Evolutionary conservation across 2,113 vertebrate species (phyloP), one percentile per base, ranked within the genome.

Genomic region (Australoheros scitulus): DNA sequence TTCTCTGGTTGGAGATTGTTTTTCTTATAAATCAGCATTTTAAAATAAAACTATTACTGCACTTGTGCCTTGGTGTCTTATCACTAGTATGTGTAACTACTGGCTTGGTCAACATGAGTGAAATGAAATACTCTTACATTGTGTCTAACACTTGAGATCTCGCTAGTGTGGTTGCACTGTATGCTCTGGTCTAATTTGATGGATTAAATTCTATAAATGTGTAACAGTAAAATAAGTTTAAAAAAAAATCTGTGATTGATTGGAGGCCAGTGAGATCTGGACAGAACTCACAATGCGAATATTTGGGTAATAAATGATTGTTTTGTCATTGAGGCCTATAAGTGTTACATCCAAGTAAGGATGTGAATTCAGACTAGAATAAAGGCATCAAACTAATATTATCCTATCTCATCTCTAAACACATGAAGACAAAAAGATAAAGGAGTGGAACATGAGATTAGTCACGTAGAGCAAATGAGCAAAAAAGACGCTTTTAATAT

Each of bases 371-470:
- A 34, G 10, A 64, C 34, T 10, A 74, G 57, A 79, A 79, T 78
- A 20, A 72, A 88, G 72, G 43, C 80, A 84, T 72, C 83, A 84
- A 2, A 3, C 61, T 63, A 50, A 34, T 36, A 63, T 76, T 38
- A 86, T 86, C 84, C 64, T 7, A 59, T 52, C 82, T 83, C 57
- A 61, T 56, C 63, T 41, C 76, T 41, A 81, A 52, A 61, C 63
- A 61, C 81, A 59, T 64, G 32, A 43, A 82, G 79, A 91, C 77
- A 85, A 84, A 82, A 57, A 79, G 83, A 92, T 89, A 89, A 90
- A 88, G 83, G 32, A 22, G 79, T 90, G 88, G 82, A 93, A 92
- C 80, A 92, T 74, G 57, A 86, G 92, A 94, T 94, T 92, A 92
- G 84, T 84, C 20, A 14, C 86, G 60, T 79, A 29, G 77, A 81